Evolutionary conservation across 2,113 vertebrate genomes (phyloP).

Genomic region (Ariopsis seemanni): DNA sequence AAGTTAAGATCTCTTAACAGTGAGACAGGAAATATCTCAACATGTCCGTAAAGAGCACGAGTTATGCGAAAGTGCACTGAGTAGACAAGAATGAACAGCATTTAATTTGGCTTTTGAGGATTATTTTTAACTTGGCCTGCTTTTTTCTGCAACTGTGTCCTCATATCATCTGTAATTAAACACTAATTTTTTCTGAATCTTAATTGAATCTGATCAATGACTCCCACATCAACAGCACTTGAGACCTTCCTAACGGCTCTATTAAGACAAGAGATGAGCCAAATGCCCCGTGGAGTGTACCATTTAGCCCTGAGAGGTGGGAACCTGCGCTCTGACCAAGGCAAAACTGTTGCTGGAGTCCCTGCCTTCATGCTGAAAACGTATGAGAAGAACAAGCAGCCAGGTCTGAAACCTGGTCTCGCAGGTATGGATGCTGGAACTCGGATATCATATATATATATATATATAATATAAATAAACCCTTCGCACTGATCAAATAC

Average conservation of each 20-base stretch:
- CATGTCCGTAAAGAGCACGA: neutral
- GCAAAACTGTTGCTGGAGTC: conserved; percentile 84
- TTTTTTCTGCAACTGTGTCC: neutral
- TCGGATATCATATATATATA: neutral
- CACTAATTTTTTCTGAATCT: neutral
- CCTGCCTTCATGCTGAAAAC: conserved; percentile 88
- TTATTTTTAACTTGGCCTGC: neutral
- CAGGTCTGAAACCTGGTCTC: conserved; percentile 90
- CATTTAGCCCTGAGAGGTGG: conserved; percentile 83
- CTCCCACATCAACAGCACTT: conserved; percentile 71
- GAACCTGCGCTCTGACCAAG: conserved; percentile 76
- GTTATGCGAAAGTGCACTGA: neutral
- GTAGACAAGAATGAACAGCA: neutral
- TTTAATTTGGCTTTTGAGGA: neutral
- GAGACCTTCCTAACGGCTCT: conserved; percentile 84
- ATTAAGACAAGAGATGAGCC: conserved; percentile 88
- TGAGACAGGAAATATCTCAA: neutral
- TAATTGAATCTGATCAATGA: neutral
- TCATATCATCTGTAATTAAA: neutral
- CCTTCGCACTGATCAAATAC: neutral
- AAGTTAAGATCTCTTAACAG: neutral
- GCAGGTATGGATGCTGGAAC: conserved; percentile 74
- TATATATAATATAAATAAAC: neutral
- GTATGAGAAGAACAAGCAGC: conserved; percentile 94
- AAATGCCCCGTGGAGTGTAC: conserved; percentile 92